These are phyloP conservation scores for Eurois occulta DNA, from an alignment of 2,888 invertebrate genomes.

Conservation along the genomic window DNA sequence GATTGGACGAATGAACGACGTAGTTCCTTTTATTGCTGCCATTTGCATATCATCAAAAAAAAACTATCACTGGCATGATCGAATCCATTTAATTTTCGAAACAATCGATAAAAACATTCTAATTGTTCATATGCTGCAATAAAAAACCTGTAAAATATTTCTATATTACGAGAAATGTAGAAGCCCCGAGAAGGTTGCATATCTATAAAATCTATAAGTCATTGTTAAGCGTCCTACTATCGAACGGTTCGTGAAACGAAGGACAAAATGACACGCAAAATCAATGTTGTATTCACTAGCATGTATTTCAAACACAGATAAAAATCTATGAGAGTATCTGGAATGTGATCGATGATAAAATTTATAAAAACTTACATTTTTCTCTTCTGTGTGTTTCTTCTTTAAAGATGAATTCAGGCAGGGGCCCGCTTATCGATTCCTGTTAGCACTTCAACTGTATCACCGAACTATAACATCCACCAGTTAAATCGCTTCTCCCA, in stretches of 20 bases:
- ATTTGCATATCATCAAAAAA: background rate
- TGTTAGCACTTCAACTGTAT: constrained; percentile 56
- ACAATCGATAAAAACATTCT: background rate
- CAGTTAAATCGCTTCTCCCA: constrained; percentile 68
- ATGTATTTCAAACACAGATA: background rate
- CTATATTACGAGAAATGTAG: background rate
- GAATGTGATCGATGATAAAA: background rate
- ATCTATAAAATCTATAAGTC: constrained; percentile 49
- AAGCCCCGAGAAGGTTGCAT: constrained; percentile 39
- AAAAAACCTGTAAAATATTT: background rate
- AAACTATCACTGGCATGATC: background rate
- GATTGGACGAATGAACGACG: background rate
- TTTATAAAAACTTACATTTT: constrained; percentile 67
- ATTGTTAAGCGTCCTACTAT: constrained; percentile 43
- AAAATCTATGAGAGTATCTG: background rate
- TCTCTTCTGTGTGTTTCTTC: constrained; percentile 45
- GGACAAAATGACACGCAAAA: constrained; percentile 12
- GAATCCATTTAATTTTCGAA: constrained; percentile 4
- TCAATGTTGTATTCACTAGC: background rate
- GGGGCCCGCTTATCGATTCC: constrained; percentile 59
- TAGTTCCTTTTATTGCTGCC: background rate
- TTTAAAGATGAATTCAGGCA: constrained; percentile 45
- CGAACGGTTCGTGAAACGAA: constrained; percentile 34
- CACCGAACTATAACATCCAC: constrained; percentile 72
- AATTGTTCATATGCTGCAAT: constrained; percentile 15